phyloP scores from a whole-genome alignment of 1,140 invertebrate genomes.

The Calliphora vicina region DNA sequence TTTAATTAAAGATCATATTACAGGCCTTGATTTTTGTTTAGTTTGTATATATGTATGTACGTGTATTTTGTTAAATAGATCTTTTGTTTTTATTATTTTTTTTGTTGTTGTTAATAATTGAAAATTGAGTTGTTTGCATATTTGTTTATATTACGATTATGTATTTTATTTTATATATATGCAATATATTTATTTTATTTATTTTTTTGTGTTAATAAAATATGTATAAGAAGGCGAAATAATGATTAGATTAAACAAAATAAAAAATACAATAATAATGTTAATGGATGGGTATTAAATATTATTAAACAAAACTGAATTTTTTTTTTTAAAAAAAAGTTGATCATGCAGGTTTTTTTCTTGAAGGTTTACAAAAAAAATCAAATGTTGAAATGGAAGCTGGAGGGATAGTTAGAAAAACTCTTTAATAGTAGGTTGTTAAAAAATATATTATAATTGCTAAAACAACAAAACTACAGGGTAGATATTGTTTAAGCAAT shows the following conservation, averaged over 20 bases:
- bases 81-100: neutral
- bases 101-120: slow-evolving; percentile 8
- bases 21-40: neutral
- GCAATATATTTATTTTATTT: slow-evolving; percentile 17
- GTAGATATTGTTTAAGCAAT: slow-evolving; percentile 42
- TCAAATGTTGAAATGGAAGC: neutral
- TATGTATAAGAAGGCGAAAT: neutral
- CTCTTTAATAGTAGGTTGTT: slow-evolving; percentile 39
- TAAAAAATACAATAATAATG: neutral
- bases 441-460: slow-evolving; percentile 53
- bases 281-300: neutral
- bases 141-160: slow-evolving; percentile 15
- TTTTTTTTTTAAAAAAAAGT: neutral
- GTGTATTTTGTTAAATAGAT: neutral
- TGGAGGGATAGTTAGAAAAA: neutral
- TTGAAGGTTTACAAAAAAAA: neutral
- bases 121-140: neutral
- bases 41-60: neutral
- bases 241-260: slow-evolving; percentile 22
- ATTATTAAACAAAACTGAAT: neutral
- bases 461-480: slow-evolving; percentile 47
- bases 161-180: slow-evolving; percentile 12
- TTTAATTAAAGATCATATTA: slow-evolving; percentile 10
- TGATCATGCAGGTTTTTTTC: neutral
- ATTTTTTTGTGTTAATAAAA: slow-evolving; percentile 19